Base-by-base conservation (phyloP, 2,888 invertebrate species). In the Habrosyne pyritoides region DNA sequence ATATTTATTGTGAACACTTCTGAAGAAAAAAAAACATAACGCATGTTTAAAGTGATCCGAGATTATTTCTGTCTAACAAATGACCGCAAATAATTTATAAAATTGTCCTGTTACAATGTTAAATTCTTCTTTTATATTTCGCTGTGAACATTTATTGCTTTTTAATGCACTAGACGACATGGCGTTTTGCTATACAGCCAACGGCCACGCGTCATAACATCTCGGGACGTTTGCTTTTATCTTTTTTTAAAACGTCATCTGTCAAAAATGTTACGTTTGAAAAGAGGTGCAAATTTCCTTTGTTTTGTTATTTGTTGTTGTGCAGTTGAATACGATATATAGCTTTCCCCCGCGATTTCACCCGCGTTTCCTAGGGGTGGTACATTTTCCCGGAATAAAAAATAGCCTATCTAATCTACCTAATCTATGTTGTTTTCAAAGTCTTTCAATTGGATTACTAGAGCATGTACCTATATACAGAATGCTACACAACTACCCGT, bases 101-200 rank as follows among this genome's bases (percentile, higher is more conserved):
- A 78, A 79, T 73, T 57, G 67, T 67, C 63, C 64, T 69, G 59
- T 64, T 57, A 57, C 60, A 59, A 53, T 57, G 57, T 66, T 66
- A 70, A 67, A 57, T 65, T 66, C 64, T 65, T 42, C 70, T 75
- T 75, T 74, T 66, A 74, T 69, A 71, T 71, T 73, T 73, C 69
- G 73, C 74, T 63, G 69, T 54, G 72, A 80, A 82, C 79, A 73
- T 86, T 86, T 86, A 87, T 86, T 59, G 81, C 76, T 83, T 84
- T 86, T 87, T 87, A 89, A 89, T 86, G 84, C 79, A 79, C 65
- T 76, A 79, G 81, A 75, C 77, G 85, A 86, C 85, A 86, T 75
- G 80, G 66, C 71, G 61, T 68, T 72, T 75, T 72, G 74, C 77
- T 71, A 68, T 79, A 75, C 75, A 76, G 77, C 73, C 75, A 72